Conservation (phyloP, 2,888 invertebrate species). For the Drosophila atripex region DNA sequence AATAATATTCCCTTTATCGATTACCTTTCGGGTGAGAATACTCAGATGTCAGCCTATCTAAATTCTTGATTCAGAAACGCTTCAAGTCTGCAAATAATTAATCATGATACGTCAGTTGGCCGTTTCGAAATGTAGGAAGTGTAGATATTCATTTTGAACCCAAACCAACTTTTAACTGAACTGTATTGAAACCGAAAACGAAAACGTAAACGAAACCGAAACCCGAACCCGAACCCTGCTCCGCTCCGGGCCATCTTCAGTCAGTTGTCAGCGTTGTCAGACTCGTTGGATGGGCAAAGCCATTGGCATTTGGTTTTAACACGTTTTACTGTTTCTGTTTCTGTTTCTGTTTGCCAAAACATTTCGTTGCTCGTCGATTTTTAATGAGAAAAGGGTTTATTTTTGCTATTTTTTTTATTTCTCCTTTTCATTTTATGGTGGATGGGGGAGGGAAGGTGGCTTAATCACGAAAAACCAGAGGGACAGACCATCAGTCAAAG, state of each 20-base stretch:
- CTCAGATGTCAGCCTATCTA: slow-evolving; percentile 42
- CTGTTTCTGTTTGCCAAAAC: slow-evolving; percentile 37
- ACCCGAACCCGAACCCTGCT: slow-evolving; percentile 10
- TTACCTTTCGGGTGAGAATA: slow-evolving; percentile 7
- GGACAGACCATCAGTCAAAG: slow-evolving; percentile 48
- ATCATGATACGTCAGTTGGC: slow-evolving; percentile 43
- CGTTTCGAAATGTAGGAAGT: slow-evolving; percentile 36
- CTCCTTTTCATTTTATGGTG: neutral
- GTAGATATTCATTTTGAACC: slow-evolving; percentile 19
- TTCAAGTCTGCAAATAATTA: slow-evolving; percentile 62
- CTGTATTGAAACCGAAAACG: slow-evolving; percentile 6
- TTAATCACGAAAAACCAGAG: slow-evolving; percentile 35
- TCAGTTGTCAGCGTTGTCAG: slow-evolving; percentile 48
- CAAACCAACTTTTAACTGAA: slow-evolving; percentile 13
- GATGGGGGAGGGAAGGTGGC: neutral
- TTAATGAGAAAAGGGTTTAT: slow-evolving; percentile 53
- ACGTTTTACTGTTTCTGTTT: slow-evolving; percentile 29
- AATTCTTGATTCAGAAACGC: slow-evolving; percentile 40
- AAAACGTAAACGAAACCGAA: slow-evolving; percentile 4
- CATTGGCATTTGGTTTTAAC: slow-evolving; percentile 50
- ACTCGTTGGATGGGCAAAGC: slow-evolving; percentile 29
- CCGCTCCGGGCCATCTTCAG: slow-evolving; percentile 39
- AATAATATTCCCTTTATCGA: neutral
- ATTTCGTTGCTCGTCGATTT: slow-evolving; percentile 44
- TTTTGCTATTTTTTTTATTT: slow-evolving; percentile 5